Base-by-base conservation (phyloP, 2,888 invertebrate species). In the Melanotus villosus region DNA sequence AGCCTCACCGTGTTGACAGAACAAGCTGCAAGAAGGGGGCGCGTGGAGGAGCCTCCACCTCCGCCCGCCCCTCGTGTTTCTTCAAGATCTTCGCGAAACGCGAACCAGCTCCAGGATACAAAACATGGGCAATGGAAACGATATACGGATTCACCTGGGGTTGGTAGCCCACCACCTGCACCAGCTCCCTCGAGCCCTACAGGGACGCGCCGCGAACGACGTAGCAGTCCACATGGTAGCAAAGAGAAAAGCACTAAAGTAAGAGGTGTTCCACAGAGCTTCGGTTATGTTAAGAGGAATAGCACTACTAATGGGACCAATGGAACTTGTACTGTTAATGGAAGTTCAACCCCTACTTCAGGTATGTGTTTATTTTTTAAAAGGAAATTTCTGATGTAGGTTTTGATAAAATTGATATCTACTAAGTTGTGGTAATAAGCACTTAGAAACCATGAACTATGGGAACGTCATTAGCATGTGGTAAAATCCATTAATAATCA, bases 261-360 rank as follows among this genome's bases (percentile, higher is more conserved):
- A 54, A 82, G 88, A 71, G 91, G 91, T 10, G 93, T 93, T 10
- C 94, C 94, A 6, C 93, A 94, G 77, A 94, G 91, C 83, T 95
- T 95, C 80, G 94, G 94, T 58, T 95, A 95, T 82, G 92, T 94
- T 47, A 95, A 95, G 81, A 89, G 94, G 77, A 86, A 87, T 75
- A 87, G 86, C 43, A 77, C 75, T 26, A 89, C 90, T 70, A 91
- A 91, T 75, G 65, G 68, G 64, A 68, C 71, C 68, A 71, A 68
- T 26, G 74, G 77, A 7, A 72, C 73, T 14, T 80, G 80, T 32
- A 74, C 77, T n/a, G 73, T 84, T 2, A 87, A 87, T 75, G 87
- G 87, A 4, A 80, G 74, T 62, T 75, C 74, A 72, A 77, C 75
- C 72, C 75, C 76, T 12, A 73, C 74, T 38, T 21, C 68, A 65